These are phyloP conservation scores for Falco punctatus DNA, from an alignment of 2,113 vertebrate species.

Conservation along the genomic window DNA sequence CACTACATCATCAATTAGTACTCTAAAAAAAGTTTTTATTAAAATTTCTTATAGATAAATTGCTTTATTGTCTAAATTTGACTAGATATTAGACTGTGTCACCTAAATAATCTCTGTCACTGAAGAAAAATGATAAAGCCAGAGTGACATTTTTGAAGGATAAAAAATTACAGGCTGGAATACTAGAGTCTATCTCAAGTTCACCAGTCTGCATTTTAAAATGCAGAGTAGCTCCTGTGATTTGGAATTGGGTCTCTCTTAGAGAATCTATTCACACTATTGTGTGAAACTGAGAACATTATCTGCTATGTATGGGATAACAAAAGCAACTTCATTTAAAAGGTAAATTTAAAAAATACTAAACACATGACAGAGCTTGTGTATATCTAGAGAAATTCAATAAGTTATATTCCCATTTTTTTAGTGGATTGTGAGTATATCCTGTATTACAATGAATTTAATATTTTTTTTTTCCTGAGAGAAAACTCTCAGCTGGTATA, in stretches of 20 bases:
- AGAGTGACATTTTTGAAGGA: neutral
- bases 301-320: neutral
- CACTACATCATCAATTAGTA: neutral
- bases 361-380: neutral
- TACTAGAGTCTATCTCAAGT: neutral
- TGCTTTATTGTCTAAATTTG: neutral
- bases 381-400: neutral
- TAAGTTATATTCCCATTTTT: neutral
- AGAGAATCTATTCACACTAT: neutral
- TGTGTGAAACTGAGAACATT: neutral
- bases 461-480: neutral
- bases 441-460: neutral
- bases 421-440: neutral
- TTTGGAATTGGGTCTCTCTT: neutral
- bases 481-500: neutral
- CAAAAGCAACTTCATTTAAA: neutral
- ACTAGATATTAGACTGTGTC: neutral
- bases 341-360: neutral
- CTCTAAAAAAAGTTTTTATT: neutral
- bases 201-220: neutral
- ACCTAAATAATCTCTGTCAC: neutral
- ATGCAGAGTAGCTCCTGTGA: neutral
- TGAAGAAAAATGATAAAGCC: neutral
- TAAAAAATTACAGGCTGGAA: neutral
- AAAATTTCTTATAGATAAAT: neutral